These are phyloP conservation scores for Noctua fimbriata DNA, from an alignment of 2,888 invertebrate genomes.

Conservation along the genomic window DNA sequence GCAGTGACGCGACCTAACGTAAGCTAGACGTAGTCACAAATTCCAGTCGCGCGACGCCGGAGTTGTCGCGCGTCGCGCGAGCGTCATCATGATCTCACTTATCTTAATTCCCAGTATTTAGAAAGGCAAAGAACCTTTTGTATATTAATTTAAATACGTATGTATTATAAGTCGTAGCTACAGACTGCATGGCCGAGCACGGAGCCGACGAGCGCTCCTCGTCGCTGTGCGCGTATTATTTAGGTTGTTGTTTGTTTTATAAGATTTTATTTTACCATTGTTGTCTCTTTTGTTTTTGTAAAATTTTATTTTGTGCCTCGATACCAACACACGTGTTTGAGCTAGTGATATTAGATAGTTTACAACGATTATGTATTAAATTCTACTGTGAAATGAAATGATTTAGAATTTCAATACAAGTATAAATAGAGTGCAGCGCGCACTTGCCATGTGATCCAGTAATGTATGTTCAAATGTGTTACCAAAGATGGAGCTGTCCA, in stretches of 20 bases:
- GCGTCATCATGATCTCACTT: conserved; percentile 78
- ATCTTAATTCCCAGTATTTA: conserved; percentile 75
- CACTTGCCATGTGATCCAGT: conserved; percentile 67
- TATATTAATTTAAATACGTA: conserved; percentile 60
- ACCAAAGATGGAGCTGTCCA: conserved; percentile 86
- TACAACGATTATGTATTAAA: conserved; percentile 77
- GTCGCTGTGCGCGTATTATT: conserved; percentile 59
- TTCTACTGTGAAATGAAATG: conserved; percentile 65
- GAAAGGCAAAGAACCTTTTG: conserved; percentile 64
- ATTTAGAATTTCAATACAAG: conserved; percentile 34
- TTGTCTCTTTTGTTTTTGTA: conserved; percentile 83
- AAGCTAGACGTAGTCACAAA: conserved; percentile 72
- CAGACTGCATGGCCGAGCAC: conserved; percentile 25
- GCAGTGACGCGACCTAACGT: conserved; percentile 10
- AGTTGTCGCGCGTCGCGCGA: conserved; percentile 33
- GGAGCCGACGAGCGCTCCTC: conserved; percentile 19
- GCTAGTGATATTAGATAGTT: conserved; percentile 88
- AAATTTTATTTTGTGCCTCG: conserved; percentile 87
- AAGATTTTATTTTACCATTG: conserved; percentile 86
- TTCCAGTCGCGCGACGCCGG: conserved; percentile 66
- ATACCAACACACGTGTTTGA: conserved; percentile 73
- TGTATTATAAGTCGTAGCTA: conserved; percentile 47
- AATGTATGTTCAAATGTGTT: conserved; percentile 84
- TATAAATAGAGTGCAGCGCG: conserved; percentile 35
- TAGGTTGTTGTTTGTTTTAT: conserved; percentile 85